Evolutionary conservation across 2,113 vertebrate species (phyloP), one percentile per base, ranked within the genome.

Genomic region (Ceyx margarethae): DNA sequence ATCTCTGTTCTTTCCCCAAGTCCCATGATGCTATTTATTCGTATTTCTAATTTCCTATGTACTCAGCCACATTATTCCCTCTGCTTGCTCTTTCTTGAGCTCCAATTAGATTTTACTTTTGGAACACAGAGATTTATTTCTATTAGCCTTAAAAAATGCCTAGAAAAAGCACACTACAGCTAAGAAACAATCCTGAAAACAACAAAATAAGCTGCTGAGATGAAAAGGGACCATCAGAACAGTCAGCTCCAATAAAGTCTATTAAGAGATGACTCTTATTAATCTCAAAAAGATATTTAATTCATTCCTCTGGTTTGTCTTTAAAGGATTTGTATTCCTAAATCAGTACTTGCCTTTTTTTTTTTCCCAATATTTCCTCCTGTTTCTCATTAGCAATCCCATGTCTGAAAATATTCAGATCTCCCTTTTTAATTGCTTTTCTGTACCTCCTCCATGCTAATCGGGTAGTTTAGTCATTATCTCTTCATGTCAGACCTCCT

Each of bases 401-500:
- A 57, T 56, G 67, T 66, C 76, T 62, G 51, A 35, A 64, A 96
- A 96, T 89, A 92, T 76, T 87, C 66, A 76, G 58, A 89, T 81
- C 58, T 80, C 69, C 11, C 13, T 87, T 95, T 97, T 95, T 95
- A 96, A 96, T 96, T 96, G 90, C 87, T 95, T 96, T 95, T 71
- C 80, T 84, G 25, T 53, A 31, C 54, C 68, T 94, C 46, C 50
- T 94, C 71, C 61, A 64, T 69, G 81, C 54, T 91, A 90, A 96
- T 87, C 14, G 2, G 37, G 73, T 42, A 84, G 42, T 90, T 94
- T 89, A 78, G 81, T 83, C 79, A 95, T 96, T 96, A 96, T 95
- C 89, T 90, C 93, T 79, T 87, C 77, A 93, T 2, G 6, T 96
- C 91, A 94, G 82, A 77, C 81, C 77, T 96, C 88, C 85, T 91